phyloP scores from a whole-genome alignment of 2,113 vertebrate genomes.

The Pelusios castaneus region DNA sequence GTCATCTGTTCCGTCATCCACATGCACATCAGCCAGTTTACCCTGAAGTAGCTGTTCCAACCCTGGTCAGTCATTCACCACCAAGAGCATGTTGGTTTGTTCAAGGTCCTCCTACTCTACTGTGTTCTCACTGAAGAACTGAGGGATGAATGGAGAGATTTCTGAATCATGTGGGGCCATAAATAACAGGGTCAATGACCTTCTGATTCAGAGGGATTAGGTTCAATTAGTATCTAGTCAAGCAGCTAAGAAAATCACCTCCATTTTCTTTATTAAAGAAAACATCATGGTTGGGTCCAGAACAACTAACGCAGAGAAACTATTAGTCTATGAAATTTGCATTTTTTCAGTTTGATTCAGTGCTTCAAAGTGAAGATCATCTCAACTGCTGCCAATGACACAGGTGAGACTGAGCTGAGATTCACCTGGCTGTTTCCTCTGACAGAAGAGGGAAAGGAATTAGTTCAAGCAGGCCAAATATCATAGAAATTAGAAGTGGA shows the following conservation, averaged over 20 bases:
- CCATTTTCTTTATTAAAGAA: neutral
- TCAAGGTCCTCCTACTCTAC: too few species aligned
- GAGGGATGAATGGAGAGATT: fast-evolving
- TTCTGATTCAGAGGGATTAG: neutral
- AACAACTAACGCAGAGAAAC: slow-evolving; percentile 20
- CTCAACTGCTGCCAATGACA: neutral
- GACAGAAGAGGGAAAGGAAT: fast-evolving
- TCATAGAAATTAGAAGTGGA: neutral
- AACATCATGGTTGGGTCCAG: neutral
- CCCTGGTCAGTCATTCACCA: neutral
- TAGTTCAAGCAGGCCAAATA: neutral
- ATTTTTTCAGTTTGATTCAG: neutral
- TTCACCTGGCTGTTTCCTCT: fast-evolving
- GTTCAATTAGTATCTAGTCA: slow-evolving; percentile 4
- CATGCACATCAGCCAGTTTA: neutral
- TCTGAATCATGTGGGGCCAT: fast-evolving
- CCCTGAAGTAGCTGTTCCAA: neutral
- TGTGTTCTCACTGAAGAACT: neutral
- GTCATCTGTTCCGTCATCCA: neutral
- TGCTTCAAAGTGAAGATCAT: neutral
- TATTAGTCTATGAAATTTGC: neutral
- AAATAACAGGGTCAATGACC: neutral
- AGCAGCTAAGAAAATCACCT: neutral
- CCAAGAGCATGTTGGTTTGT: too few species aligned
- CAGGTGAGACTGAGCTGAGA: fast-evolving